phyloP scores from a whole-genome alignment of 2,797 vertebrate species.

The Sciurus vulgaris region DNA sequence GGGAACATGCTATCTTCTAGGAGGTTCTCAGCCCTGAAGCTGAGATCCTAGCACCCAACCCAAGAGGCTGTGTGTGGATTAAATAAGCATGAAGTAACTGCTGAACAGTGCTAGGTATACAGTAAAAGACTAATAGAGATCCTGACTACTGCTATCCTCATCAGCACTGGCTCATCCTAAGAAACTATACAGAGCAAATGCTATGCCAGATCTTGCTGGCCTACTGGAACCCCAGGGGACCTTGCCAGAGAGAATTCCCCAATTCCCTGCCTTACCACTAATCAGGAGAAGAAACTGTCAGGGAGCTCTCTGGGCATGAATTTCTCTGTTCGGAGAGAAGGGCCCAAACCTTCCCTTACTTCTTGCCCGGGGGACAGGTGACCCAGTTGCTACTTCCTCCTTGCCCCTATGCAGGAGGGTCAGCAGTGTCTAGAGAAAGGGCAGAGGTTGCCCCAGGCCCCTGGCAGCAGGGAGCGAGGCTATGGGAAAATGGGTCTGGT shows the following conservation, averaged over 20 bases:
- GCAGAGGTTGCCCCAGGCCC: background rate
- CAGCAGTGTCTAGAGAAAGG: background rate
- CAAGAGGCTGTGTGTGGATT: background rate
- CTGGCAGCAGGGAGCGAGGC: background rate
- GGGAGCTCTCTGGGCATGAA: background rate
- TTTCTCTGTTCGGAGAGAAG: background rate
- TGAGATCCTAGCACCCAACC: background rate
- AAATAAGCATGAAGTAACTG: background rate
- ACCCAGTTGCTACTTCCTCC: background rate
- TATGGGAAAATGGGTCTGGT: background rate
- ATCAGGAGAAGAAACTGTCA: background rate
- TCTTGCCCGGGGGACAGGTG: fast-evolving
- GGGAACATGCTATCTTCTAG: background rate
- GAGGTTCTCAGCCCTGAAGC: background rate
- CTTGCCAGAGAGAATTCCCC: background rate
- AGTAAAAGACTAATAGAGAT: background rate
- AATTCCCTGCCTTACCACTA: background rate
- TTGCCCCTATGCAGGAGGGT: background rate
- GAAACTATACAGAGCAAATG: background rate
- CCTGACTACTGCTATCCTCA: background rate
- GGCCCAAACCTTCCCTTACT: background rate
- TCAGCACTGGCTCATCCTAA: background rate
- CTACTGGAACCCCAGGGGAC: background rate
- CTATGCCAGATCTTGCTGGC: background rate
- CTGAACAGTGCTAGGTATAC: background rate